phyloP scores from a whole-genome alignment of 2,113 vertebrate genomes.

The Oriolus oriolus region DNA sequence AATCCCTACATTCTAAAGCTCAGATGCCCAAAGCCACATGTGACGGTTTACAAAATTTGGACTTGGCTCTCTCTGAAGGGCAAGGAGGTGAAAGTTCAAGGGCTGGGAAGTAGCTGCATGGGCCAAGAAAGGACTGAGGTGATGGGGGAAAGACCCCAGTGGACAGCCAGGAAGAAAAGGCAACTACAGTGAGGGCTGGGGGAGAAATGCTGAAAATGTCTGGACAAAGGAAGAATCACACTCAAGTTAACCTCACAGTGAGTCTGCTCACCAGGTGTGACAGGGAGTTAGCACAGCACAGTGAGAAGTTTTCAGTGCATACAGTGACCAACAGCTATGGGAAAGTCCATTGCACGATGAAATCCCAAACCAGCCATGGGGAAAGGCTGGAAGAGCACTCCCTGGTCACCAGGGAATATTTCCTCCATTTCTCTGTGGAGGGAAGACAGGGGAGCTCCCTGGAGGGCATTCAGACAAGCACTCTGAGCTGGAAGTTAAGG shows the following conservation, averaged over 20 bases:
- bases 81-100: not conserved
- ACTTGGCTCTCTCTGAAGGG: not conserved
- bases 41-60: not conserved
- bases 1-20: not conserved
- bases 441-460: not conserved
- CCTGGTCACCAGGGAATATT: not conserved
- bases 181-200: not conserved
- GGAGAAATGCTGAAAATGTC: not conserved
- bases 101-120: not conserved
- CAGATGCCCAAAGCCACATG: not conserved
- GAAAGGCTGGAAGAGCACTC: not conserved
- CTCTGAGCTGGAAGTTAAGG: not conserved
- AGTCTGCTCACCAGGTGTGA: not conserved
- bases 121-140: not conserved
- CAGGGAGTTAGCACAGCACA: fast-evolving
- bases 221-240: not conserved
- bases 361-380: not conserved
- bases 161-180: not conserved
- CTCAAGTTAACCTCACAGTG: not conserved
- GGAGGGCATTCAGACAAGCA: not conserved
- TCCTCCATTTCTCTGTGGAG: not conserved
- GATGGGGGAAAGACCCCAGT: not conserved
- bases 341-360: not conserved
- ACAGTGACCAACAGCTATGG: not conserved
- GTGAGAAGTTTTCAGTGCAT: not conserved